Evolutionary conservation across 2,888 invertebrate genomes (phyloP).

Genomic region (Corbicula japonica): DNA sequence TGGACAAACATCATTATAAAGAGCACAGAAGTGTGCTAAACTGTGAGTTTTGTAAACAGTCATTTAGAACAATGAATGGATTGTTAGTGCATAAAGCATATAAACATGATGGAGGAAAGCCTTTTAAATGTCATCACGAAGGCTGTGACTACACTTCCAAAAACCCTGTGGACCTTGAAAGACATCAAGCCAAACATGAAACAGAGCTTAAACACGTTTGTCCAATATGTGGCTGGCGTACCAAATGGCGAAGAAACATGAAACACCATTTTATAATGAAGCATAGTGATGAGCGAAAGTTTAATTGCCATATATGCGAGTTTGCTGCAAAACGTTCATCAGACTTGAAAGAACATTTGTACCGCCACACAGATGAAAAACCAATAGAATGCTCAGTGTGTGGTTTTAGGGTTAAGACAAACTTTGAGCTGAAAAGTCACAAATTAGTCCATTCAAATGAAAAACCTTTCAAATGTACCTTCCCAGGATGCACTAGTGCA

Average conservation of each 20-base stretch:
- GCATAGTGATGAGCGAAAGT: conserved; percentile 68
- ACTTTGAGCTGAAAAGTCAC: conserved; percentile 76
- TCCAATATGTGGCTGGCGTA: conserved; percentile 70
- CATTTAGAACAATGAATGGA: conserved; percentile 50
- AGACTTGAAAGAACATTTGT: conserved; percentile 73
- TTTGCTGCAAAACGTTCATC: conserved; percentile 68
- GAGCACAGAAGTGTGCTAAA: conserved; percentile 33
- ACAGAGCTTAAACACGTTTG: conserved; percentile 70
- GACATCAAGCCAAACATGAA: conserved; percentile 70
- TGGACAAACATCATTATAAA: conserved; percentile 35
- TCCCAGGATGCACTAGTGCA: conserved; percentile 70
- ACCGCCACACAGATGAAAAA: conserved; percentile 73
- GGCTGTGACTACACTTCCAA: conserved; percentile 69
- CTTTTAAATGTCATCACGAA: conserved; percentile 69
- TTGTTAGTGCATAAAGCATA: conserved; percentile 71
- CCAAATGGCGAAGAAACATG: conserved; percentile 74
- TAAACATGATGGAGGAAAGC: conserved; percentile 71
- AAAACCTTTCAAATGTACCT: conserved; percentile 70
- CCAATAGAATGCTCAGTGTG: conserved; percentile 74
- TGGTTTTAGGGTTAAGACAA: conserved; percentile 77
- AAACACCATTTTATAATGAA: conserved; percentile 63
- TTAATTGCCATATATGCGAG: conserved; percentile 69
- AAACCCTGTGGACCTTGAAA: conserved; percentile 62
- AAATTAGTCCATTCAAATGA: conserved; percentile 73
- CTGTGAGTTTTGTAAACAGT: conserved; percentile 73